A percentile compares a stretch with the other conserved stretches of the same genome.
Conservation (phyloP, 1,140 invertebrate genomes). For the Halictus rubicundus region DNA sequence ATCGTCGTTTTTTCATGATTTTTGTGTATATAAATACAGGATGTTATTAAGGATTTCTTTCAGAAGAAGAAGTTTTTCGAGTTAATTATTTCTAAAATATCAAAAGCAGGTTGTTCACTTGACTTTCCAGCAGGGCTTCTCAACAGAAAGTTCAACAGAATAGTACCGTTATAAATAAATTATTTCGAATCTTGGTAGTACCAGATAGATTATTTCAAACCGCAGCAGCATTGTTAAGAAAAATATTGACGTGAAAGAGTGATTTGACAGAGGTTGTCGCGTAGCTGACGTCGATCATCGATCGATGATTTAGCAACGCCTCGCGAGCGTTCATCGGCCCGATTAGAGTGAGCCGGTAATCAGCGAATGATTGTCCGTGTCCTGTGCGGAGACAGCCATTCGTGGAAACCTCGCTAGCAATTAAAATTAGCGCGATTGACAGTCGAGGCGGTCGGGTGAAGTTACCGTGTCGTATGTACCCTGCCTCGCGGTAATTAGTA, state of each 20-base stretch:
- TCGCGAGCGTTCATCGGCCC: not conserved
- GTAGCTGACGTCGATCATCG: not conserved
- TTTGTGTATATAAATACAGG: too few species aligned
- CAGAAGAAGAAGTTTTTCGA: too few species aligned
- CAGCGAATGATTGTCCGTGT: not conserved
- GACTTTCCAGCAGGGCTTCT: too few species aligned
- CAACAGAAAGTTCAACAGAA: too few species aligned
- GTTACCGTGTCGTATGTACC: not conserved
- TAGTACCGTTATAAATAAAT: too few species aligned
- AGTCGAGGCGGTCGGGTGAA: not conserved
- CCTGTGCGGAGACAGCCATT: not conserved
- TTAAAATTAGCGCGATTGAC: slow-evolving; percentile 13
- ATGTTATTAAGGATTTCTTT: too few species aligned
- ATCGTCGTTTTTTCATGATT: too few species aligned
- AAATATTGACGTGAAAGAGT: not conserved
- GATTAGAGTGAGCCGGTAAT: not conserved
- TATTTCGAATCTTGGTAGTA: too few species aligned
- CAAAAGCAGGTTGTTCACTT: too few species aligned
- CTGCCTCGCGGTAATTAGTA: slow-evolving; percentile 17
- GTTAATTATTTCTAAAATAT: too few species aligned
- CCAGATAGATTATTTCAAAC: too few species aligned
- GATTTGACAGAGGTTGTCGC: not conserved
- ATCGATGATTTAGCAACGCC: not conserved
- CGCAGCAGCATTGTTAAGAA: not conserved
- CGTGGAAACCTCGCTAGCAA: not conserved